Percentiles rank a stretch among this genome's conserved stretches.
Conservation (phyloP, 2,888 invertebrate genomes). For the Xestia xanthographa region DNA sequence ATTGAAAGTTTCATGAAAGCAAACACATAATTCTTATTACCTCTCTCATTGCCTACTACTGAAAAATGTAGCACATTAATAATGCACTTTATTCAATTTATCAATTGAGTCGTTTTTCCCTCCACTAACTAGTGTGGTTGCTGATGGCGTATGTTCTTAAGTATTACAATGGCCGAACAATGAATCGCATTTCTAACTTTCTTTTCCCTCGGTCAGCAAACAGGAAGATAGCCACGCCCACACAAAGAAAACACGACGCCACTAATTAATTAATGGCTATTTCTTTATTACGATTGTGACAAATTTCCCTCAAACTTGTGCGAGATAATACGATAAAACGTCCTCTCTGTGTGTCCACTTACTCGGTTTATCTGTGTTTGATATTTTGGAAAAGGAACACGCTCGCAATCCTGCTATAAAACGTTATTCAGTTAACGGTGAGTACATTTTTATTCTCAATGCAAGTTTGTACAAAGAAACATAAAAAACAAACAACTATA, state of each 20-base stretch:
- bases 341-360: conserved; percentile 54
- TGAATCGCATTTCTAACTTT: conserved; percentile 84
- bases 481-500: conserved; percentile 30
- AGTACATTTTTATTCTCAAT: conserved; percentile 17
- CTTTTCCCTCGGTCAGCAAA: conserved; percentile 82
- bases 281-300: conserved; percentile 80
- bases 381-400: conserved; percentile 45
- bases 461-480: conserved; percentile 27
- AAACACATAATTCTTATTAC: background rate
- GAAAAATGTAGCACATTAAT: conserved; percentile 6
- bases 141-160: conserved; percentile 58
- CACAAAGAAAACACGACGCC: conserved; percentile 81
- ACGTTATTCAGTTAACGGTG: conserved; percentile 26
- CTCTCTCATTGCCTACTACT: conserved; percentile 4
- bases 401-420: conserved; percentile 21
- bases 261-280: conserved; percentile 86
- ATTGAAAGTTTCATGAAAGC: background rate
- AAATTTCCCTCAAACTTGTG: conserved; percentile 71
- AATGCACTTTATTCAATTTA: conserved; percentile 27
- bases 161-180: conserved; percentile 73
- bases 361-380: conserved; percentile 26
- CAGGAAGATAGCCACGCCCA: conserved; percentile 83
- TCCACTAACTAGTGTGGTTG: conserved; percentile 45
- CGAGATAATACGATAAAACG: conserved; percentile 51
- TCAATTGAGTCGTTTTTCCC: conserved; percentile 25